Evolutionary conservation across 1,140 invertebrate species (phyloP), one percentile per base, ranked within the genome.

Genomic region (Cydia fagiglandana): DNA sequence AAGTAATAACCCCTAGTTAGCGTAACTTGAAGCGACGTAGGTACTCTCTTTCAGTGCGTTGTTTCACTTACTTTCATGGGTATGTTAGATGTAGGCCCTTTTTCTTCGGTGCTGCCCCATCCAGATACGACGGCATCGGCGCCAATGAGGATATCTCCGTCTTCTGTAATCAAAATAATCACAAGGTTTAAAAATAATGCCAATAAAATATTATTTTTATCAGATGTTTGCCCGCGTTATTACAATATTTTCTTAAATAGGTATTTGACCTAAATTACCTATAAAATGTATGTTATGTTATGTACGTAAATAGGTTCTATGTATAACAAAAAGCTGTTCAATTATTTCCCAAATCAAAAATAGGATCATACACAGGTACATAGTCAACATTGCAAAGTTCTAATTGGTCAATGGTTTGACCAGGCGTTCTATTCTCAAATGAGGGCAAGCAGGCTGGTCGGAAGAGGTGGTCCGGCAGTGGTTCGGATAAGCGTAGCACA

Each of bases 21-120:
- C 12, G 45, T 56, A 50, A 73, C 3, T 5, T 4, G 38, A n/a
- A 73, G n/a, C 15, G 45, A 47, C 12, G 45, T 13, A 47, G 0
- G 0, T 45, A 45, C 41, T 45, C 13, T 47, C 0, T 47, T 3
- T 12, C 12, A 13, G 13, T 53, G 50, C 7, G 38, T 41, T 41
- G 38, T 41, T 73, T 74, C 73, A 83, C 86, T 88, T 81, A 93
- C 93, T 82, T 93, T 91, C 86, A 92, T 91, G 1, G 92, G 92
- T 73, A 95, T 91, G 70, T 94, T 90, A 24, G 96, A 95, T 0
- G 94, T 89, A 0, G 94, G 93, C 38, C 94, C 94, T 64, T 94
- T 94, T 88, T 96, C 96, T 13, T 94, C 91, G 0, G 94, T 94
- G 75, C 94, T 93, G 24, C 97, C 97, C 96, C 96, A 97, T 7